Evolutionary conservation across 2,888 invertebrate genomes (phyloP).

Genomic region (Volucella zonaria): DNA sequence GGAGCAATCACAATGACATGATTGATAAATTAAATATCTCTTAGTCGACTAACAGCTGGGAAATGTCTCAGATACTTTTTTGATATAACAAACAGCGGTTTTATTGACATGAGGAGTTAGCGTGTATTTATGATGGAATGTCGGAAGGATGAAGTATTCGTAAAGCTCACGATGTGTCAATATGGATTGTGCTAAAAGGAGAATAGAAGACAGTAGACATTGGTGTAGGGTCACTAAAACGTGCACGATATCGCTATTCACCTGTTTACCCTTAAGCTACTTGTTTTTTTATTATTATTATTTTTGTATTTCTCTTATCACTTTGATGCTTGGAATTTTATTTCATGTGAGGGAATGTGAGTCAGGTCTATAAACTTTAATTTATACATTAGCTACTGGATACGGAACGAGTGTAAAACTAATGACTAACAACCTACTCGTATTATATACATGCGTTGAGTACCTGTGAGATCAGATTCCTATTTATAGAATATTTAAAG

Average conservation of each 20-base stretch:
- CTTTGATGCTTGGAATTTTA: too few species aligned
- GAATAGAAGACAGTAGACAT: not conserved
- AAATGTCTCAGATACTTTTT: slow-evolving; percentile 20
- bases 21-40: slow-evolving; percentile 1
- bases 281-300: not conserved
- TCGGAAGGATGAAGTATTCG: not conserved
- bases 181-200: slow-evolving; percentile 20
- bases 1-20: slow-evolving; percentile 12
- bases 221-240: not conserved
- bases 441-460: too few species aligned
- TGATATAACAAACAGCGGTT: slow-evolving; percentile 6
- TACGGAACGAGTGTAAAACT: too few species aligned
- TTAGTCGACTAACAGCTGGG: not conserved
- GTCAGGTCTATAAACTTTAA: too few species aligned
- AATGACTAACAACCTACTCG: too few species aligned
- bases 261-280: not conserved
- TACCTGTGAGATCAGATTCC: too few species aligned
- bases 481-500: too few species aligned
- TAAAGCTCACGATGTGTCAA: slow-evolving; percentile 10
- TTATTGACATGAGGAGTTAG: slow-evolving; percentile 39
- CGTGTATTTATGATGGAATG: slow-evolving; percentile 25
- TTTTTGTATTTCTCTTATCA: not conserved
- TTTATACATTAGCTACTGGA: too few species aligned
- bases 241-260: slow-evolving; percentile 1
- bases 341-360: too few species aligned